These are phyloP conservation scores for Chrysomela aeneicollis DNA, from an alignment of 2,888 invertebrate genomes.

Conservation along the genomic window DNA sequence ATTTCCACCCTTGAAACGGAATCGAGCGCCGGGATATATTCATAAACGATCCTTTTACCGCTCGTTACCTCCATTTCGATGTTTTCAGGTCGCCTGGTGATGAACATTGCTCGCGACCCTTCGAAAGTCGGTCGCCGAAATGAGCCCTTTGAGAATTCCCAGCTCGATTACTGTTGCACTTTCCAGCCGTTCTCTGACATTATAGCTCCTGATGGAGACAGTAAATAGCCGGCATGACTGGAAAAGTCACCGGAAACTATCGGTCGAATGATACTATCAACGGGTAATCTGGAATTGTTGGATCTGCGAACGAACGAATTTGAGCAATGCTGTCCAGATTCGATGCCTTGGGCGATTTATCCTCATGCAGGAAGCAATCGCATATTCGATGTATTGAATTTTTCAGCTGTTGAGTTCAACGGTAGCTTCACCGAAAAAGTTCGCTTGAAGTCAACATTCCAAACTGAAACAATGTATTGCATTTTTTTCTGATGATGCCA, in stretches of 20 bases:
- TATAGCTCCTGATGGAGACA: slow-evolving; percentile 31
- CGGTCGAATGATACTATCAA: background rate
- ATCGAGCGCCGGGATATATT: background rate
- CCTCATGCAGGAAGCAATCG: no score
- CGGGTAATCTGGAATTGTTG: background rate
- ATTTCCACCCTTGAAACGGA: background rate
- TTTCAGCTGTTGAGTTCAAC: no score
- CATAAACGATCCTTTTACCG: background rate
- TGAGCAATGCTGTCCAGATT: no score
- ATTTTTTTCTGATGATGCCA: no score
- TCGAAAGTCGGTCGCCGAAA: slow-evolving; percentile 22
- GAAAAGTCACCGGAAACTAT: background rate
- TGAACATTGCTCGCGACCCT: slow-evolving; percentile 14
- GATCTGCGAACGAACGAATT: no score
- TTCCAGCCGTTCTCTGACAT: slow-evolving; percentile 41
- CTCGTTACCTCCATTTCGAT: slow-evolving; percentile 7
- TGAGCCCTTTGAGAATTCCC: slow-evolving; percentile 36
- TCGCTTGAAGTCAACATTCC: no score
- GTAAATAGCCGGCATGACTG: background rate
- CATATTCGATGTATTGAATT: no score
- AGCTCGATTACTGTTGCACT: slow-evolving; percentile 41
- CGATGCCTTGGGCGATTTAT: no score
- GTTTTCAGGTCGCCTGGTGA: slow-evolving; percentile 1
- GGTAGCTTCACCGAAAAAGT: no score
- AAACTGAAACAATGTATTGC: no score